A percentile compares a stretch with the other conserved stretches of the same genome.
Evolutionary conservation across 2,888 invertebrate genomes (phyloP).

Genomic region (Lissonota sp.): DNA sequence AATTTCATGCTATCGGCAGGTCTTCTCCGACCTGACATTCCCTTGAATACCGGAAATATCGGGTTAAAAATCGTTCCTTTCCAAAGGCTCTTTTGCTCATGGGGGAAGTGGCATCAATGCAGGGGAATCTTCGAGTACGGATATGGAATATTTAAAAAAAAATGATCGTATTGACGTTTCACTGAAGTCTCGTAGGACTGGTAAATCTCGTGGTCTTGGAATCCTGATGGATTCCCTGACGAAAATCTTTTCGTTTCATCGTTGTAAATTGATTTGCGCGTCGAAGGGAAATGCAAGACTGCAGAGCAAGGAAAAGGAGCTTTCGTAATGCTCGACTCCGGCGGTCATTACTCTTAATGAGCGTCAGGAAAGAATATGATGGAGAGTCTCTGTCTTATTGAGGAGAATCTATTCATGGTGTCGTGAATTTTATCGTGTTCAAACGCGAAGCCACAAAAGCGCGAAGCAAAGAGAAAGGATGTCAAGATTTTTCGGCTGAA

Average conservation of each 20-base stretch:
- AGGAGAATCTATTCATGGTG: too few species aligned
- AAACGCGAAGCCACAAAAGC: too few species aligned
- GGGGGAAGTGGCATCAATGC: conserved; percentile 8
- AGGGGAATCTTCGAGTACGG: conserved; percentile 2
- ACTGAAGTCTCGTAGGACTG: not conserved
- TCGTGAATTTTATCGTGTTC: too few species aligned
- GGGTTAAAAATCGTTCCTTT: conserved; percentile 15
- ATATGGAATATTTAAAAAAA: conserved; percentile 16
- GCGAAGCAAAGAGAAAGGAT: too few species aligned
- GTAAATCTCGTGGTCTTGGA: conserved; percentile 24
- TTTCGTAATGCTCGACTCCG: too few species aligned
- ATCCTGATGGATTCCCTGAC: too few species aligned
- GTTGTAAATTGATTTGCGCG: conserved; percentile 56
- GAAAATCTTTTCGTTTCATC: conserved; percentile 26
- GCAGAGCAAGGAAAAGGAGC: too few species aligned
- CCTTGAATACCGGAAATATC: conserved; percentile 15
- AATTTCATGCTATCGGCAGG: conserved; percentile 50
- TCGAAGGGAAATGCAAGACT: too few species aligned
- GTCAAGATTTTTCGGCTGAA: too few species aligned
- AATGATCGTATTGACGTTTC: conserved; percentile 29
- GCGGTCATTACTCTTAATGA: conserved; percentile 61
- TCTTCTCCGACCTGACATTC: not conserved
- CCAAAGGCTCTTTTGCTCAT: not conserved
- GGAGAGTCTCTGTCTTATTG: not conserved
- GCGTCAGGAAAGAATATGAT: conserved; percentile 11